Base-by-base conservation (phyloP, 2,797 vertebrate genomes). In the Pterois miles region DNA sequence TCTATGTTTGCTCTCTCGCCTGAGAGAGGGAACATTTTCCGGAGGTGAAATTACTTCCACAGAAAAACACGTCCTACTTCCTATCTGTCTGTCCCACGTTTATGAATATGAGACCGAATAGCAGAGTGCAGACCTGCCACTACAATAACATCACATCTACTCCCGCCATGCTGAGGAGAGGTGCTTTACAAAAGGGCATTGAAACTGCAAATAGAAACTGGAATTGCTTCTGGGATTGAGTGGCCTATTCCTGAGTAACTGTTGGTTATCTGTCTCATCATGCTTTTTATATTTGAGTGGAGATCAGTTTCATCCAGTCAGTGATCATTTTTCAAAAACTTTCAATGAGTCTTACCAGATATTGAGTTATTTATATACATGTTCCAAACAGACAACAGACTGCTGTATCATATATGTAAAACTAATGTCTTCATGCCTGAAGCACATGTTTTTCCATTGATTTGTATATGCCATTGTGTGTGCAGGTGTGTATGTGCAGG, bases 141-240 rank as follows among this genome's bases (percentile, higher is more conserved):
- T 60, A 48, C 34, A 71, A 80, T 80, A 81, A 72, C 73, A 62
- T 84, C 69, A 88, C 36, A 3, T 84, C 72, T 20, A 33, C 56
- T 60, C 56, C 18, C 1, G 2, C 36, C 1, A 2, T 8, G 27
- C 65, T 57, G 74, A 0, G 64, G 57, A 89, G 84, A 74, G 76
- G 25, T 29, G 76, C 36, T 34, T 68, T 75, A 71, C 74, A 8
- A 74, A 71, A 64, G 53, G 48, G 31, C 27, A 66, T 46, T 52
- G 20, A 43, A 76, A 56, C 18, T 62, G 68, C 71, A 83, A 76
- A 89, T 73, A 69, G 83, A 82, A 86, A 81, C 25, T 70, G 65
- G 46, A 88, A 87, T 83, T 80, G 88, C 80, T 75, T 90, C 53
- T 67, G 84, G 78, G 78, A 72, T 22, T n/a, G 43, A 60, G 43